Base-by-base conservation (phyloP, 37 sponge, comb jelly and placozoan species). In the Eunapius fragilis region DNA sequence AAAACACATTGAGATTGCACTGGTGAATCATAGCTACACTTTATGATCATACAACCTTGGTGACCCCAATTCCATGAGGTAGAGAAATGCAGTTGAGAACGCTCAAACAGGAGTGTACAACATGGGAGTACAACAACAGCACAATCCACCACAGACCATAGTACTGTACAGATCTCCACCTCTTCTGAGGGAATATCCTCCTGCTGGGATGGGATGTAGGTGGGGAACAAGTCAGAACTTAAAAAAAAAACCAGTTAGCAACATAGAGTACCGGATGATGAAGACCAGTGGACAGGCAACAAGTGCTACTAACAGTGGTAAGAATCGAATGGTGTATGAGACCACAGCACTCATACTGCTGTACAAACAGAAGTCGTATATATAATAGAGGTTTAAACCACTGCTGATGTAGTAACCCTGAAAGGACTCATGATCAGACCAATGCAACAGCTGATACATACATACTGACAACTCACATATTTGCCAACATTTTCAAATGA, bases 331-430 rank as follows among this genome's bases (percentile, higher is more conserved):
- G 37, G 70, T 37, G 73, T 88, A 90, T 25, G 91, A 80, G 67
- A 80, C 82, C 10, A 85, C 70, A 25, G 91, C 68, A 48, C 78
- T 85, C 77, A 88, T 82, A 30, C 82, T 82, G 35, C 37, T 67
- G 71, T 83, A 91, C 48, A 94, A 78, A 85, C 94, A 94, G 77
- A 94, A 94, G 86, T 94, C 94, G 48, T 94, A 94, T 68, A 88
- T 82, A 37, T 91, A 90, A 72, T 94, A 94, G 73, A 94, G 76
- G 37, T 89, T 72, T 0, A 85, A 25, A 0, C 26, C 81, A 91
- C 94, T 94, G 82, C 76, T 72, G 23, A 94, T 26, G 76, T 86
- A 94, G 75, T 76, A 77, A 30, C 88, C 71, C 94, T 94, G 79
- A 19, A 48, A 6, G 68, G 6, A 68, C 12, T 22, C 2, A 26